Evolutionary conservation across 2,113 vertebrate genomes (phyloP), one percentile per base, ranked within the genome.

Genomic region (Rhizomys pruinosus): DNA sequence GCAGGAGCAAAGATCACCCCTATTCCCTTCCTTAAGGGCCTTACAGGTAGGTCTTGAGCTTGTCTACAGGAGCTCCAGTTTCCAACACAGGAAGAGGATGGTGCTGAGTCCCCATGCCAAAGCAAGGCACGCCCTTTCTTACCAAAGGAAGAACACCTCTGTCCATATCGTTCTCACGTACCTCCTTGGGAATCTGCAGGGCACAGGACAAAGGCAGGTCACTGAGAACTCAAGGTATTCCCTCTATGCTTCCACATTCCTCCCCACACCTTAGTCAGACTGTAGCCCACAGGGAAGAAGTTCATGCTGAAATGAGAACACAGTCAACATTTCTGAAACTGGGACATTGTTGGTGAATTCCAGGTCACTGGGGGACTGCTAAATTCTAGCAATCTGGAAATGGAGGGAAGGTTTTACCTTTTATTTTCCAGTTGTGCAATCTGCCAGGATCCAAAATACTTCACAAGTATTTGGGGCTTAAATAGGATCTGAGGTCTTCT

Each of bases 101-200:
- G 22, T 74, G 79, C 92, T 47, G 25, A 74, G 55, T 27, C 80
- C 66, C 88, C 34, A 42, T 71, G 19, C 44, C 11, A 25, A 89
- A 34, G 73, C 55, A 6, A 88, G 3, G 17, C 73, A 85, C 27
- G 12, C 57, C 47, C 52, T 55, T 55, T 94, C 90, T 94, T 85
- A 87, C 92, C 92, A 10, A n/a, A 96, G 29, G 59, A 81, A 82
- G 84, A 79, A 82, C 61, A 0, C 20, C 79, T 94, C 95, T 85
- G 66, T 39, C 59, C 76, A 78, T 34, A 0, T 39, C 79, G 76
- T 61, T 2, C 42, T 13, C 92, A 98, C 97, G 0, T 98, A 99
- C 98, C 98, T 99, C 98, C 74, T 97, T 91, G 82, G 99, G 98
- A 86, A 99, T 96, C 98, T 99, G 97, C 27, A 96, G 95, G 47